Percentiles rank a stretch among this genome's conserved stretches.
Conservation (phyloP, 2,113 vertebrate species). For the Marcusenius ussheri region DNA sequence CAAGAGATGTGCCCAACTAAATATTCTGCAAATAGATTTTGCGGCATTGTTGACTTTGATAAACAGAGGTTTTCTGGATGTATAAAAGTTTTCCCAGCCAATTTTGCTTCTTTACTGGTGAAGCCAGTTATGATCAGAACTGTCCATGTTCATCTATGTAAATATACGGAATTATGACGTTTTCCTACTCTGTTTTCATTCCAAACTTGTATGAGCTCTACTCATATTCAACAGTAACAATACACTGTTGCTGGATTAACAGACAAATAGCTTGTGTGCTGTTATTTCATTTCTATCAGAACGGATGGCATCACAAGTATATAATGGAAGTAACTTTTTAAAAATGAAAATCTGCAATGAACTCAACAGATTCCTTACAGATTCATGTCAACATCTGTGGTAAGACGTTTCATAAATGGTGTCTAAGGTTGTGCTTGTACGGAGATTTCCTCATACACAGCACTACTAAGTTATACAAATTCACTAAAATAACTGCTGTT, state of each 20-base stretch:
- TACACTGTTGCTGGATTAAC: neutral
- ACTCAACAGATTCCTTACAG: neutral
- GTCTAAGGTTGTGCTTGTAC: neutral
- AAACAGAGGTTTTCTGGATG: neutral
- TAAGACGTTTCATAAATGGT: neutral
- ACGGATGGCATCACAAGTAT: neutral
- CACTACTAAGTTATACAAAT: neutral
- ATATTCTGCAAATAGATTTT: neutral
- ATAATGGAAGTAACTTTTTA: neutral
- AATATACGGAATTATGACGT: neutral
- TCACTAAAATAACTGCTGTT: neutral
- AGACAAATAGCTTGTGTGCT: neutral
- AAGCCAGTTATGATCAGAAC: neutral
- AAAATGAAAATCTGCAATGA: neutral
- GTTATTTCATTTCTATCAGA: neutral
- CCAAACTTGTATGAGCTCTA: neutral
- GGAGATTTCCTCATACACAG: neutral
- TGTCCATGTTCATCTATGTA: neutral
- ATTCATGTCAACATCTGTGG: neutral
- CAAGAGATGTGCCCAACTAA: neutral
- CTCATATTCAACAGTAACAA: neutral
- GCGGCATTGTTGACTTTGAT: neutral
- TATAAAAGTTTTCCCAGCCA: neutral
- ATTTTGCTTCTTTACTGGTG: neutral
- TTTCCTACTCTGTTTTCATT: neutral